phyloP scores from a whole-genome alignment of 2,888 invertebrate genomes.

The Heteropelma amictum region DNA sequence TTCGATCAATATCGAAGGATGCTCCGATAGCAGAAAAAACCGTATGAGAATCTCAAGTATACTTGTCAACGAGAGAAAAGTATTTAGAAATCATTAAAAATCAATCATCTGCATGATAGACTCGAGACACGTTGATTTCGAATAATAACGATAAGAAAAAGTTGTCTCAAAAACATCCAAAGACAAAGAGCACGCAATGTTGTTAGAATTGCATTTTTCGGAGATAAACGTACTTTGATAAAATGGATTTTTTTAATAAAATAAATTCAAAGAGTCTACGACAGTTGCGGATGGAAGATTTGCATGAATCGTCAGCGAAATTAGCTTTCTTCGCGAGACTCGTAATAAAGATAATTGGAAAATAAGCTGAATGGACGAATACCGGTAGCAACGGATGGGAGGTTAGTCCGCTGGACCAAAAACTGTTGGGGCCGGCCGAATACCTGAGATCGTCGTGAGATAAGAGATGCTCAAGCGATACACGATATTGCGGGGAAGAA shows the following conservation, averaged over 20 bases:
- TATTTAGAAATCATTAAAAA: constrained; percentile 24
- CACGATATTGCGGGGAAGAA: constrained; percentile 10
- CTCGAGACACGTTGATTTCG: too few species aligned
- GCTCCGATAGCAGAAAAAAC: constrained; percentile 24
- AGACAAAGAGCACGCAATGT: too few species aligned
- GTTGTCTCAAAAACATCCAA: too few species aligned
- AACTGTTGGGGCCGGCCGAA: constrained; percentile 41
- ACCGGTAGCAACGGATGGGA: constrained; percentile 42
- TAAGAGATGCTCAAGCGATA: constrained; percentile 49
- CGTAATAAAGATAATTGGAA: neutral
- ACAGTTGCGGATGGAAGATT: constrained; percentile 20
- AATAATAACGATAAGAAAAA: too few species aligned
- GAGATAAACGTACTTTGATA: too few species aligned
- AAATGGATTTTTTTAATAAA: too few species aligned
- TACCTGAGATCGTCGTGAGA: constrained; percentile 37
- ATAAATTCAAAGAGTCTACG: neutral
- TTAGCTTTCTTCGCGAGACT: constrained; percentile 21
- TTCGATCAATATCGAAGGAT: constrained; percentile 38
- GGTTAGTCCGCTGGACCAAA: constrained; percentile 21
- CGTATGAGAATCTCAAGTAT: neutral
- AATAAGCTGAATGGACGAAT: constrained; percentile 25
- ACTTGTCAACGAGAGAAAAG: neutral
- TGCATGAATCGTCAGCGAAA: constrained; percentile 30
- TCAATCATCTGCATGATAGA: too few species aligned
- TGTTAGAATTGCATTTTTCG: too few species aligned